A percentile compares a stretch with the other conserved stretches of the same genome.
phyloP scores from a whole-genome alignment of 2,888 invertebrate genomes.

The Limnephilus rhombicus region DNA sequence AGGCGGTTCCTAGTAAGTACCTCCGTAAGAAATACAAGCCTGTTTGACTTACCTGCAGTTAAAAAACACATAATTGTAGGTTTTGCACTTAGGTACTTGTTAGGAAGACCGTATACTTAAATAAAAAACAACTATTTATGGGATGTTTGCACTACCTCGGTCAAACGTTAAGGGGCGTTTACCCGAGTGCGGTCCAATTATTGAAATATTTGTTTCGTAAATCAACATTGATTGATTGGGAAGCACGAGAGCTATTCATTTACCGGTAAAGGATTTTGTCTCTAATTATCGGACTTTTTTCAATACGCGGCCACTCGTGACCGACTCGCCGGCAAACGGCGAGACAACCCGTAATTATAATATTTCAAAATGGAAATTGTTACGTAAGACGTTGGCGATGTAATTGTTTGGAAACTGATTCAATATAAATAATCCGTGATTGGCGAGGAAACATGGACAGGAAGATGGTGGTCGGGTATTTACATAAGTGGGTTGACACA shows the following conservation, averaged over 20 bases:
- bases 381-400: slow-evolving; percentile 37
- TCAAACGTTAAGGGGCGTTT: slow-evolving; percentile 2
- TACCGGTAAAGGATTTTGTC: slow-evolving; percentile 52
- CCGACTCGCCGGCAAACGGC: slow-evolving; percentile 44
- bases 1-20: background rate
- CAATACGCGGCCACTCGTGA: slow-evolving; percentile 54
- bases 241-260: slow-evolving; percentile 41
- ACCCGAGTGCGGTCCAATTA: slow-evolving; percentile 46
- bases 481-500: background rate
- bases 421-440: slow-evolving; percentile 47
- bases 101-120: background rate
- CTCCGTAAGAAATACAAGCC: slow-evolving; percentile 13
- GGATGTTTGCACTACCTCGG: slow-evolving; percentile 34
- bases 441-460: slow-evolving; percentile 33
- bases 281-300: slow-evolving; percentile 57
- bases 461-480: slow-evolving; percentile 12
- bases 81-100: background rate
- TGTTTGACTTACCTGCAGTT: slow-evolving; percentile 27
- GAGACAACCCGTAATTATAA: slow-evolving; percentile 53
- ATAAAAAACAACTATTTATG: slow-evolving; percentile 14
- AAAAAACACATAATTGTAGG: slow-evolving; percentile 22
- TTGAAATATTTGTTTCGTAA: slow-evolving; percentile 50
- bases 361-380: slow-evolving; percentile 53
- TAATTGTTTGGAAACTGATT: slow-evolving; percentile 51
- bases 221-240: slow-evolving; percentile 50